phyloP scores from a whole-genome alignment of 2,797 vertebrate species.

The Gadopsis marmoratus region DNA sequence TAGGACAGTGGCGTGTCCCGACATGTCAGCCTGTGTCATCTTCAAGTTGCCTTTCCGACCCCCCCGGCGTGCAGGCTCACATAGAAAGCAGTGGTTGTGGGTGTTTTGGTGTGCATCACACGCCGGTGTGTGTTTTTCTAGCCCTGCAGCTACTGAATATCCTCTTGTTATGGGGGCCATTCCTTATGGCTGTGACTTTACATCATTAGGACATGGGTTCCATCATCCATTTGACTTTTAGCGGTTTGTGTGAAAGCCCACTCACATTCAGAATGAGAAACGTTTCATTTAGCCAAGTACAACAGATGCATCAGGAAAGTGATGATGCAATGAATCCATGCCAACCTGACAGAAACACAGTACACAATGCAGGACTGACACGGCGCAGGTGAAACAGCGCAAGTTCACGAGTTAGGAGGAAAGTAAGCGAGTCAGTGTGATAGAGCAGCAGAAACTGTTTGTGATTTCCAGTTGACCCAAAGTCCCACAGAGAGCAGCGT shows the following conservation, averaged over 20 bases:
- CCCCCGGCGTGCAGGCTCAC: not conserved
- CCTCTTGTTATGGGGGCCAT: not conserved
- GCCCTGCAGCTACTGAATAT: slow-evolving; percentile 5
- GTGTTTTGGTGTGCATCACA: not conserved
- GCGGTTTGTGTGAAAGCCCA: slow-evolving; percentile 28
- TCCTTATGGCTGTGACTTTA: not conserved
- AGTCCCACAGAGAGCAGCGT: slow-evolving; percentile 56
- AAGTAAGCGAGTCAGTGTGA: slow-evolving; percentile 37
- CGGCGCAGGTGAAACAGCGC: slow-evolving; percentile 9
- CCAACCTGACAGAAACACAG: slow-evolving; percentile 22
- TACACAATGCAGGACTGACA: slow-evolving; percentile 13
- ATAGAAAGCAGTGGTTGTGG: not conserved
- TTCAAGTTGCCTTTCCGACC: slow-evolving; percentile 9
- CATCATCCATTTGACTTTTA: slow-evolving; percentile 31
- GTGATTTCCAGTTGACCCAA: slow-evolving; percentile 61
- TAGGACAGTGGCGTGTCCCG: slow-evolving; percentile 1
- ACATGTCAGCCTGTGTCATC: not conserved
- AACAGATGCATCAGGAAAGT: slow-evolving; percentile 30
- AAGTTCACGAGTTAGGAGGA: slow-evolving; percentile 14
- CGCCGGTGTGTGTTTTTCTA: not conserved
- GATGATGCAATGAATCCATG: slow-evolving; percentile 26
- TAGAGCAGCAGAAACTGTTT: slow-evolving; percentile 27
- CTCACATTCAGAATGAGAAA: slow-evolving; percentile 33
- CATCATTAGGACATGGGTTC: slow-evolving; percentile 11
- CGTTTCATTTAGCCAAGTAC: slow-evolving; percentile 24